Conservation (phyloP, 2,888 invertebrate genomes). For the Scaptomyza reducta region DNA sequence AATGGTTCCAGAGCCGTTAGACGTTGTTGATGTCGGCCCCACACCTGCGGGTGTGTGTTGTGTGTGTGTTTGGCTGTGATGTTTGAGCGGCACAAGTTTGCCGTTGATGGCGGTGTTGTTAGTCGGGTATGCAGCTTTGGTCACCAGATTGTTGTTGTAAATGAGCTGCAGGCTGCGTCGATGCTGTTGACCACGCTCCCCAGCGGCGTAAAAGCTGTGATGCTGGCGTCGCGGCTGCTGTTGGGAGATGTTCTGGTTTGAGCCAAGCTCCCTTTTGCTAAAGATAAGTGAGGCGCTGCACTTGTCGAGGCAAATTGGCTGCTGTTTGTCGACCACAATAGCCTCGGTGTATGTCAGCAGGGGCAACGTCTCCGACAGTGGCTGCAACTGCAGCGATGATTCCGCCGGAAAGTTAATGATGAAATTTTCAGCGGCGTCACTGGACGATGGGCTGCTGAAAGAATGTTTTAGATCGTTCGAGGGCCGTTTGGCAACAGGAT, state of each 20-base stretch:
- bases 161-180: conserved; percentile 82
- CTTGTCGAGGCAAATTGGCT: conserved; percentile 82
- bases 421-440: conserved; percentile 81
- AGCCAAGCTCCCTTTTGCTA: conserved; percentile 80
- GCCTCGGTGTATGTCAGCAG: conserved; percentile 82
- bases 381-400: conserved; percentile 67
- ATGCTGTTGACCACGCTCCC: conserved; percentile 68
- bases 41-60: conserved; percentile 35
- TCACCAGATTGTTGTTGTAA: conserved; percentile 81
- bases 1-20: conserved; percentile 66
- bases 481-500: conserved; percentile 42
- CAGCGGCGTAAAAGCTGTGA: conserved; percentile 55
- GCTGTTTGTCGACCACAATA: conserved; percentile 79
- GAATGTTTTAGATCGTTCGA: conserved; percentile 45
- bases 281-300: conserved; percentile 84
- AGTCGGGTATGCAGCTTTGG: conserved; percentile 67
- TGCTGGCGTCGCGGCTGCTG: conserved; percentile 62
- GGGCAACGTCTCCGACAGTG: conserved; percentile 82
- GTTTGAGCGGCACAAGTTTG: conserved; percentile 74
- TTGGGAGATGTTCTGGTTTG: background rate
- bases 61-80: conserved; percentile 37
- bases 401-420: conserved; percentile 82
- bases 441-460: conserved; percentile 59
- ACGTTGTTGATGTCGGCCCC: conserved; percentile 53
- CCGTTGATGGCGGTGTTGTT: conserved; percentile 55